phyloP scores from a whole-genome alignment of 2,113 vertebrate genomes.

The Hylia prasina region DNA sequence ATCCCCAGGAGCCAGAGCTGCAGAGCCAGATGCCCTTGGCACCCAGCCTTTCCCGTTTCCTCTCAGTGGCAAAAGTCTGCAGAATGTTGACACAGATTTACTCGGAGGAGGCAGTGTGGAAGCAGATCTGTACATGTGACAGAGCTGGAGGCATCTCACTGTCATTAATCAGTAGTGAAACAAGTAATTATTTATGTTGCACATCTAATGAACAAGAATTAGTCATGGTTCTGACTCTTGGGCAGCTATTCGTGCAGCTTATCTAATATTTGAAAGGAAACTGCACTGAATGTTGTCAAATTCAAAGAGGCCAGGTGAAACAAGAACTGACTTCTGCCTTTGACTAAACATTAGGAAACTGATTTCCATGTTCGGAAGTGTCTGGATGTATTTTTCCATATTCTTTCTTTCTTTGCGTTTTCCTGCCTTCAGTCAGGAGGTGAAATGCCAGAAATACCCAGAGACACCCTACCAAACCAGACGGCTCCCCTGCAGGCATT shows the following conservation, averaged over 20 bases:
- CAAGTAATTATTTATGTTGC: neutral
- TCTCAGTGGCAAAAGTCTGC: neutral
- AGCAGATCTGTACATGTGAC: neutral
- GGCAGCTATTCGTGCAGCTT: neutral
- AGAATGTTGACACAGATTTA: neutral
- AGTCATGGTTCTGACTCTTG: neutral
- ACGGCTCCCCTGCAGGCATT: neutral
- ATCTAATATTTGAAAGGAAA: slow-evolving; percentile 21
- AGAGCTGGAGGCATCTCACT: neutral
- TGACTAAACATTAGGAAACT: neutral
- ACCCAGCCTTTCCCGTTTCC: neutral
- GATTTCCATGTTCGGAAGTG: neutral
- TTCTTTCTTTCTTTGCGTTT: slow-evolving; percentile 1
- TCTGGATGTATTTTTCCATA: neutral
- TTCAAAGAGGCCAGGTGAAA: neutral
- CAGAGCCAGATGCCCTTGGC: neutral
- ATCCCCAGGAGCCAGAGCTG: neutral
- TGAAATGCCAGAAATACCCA: slow-evolving; percentile 48
- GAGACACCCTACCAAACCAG: neutral
- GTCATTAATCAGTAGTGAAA: neutral
- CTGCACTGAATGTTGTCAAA: neutral
- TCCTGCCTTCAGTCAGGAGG: neutral
- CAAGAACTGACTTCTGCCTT: neutral
- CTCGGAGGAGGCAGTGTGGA: neutral
- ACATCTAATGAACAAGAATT: neutral